Base-by-base conservation (phyloP, 2,113 vertebrate genomes). In the Alces alces region DNA sequence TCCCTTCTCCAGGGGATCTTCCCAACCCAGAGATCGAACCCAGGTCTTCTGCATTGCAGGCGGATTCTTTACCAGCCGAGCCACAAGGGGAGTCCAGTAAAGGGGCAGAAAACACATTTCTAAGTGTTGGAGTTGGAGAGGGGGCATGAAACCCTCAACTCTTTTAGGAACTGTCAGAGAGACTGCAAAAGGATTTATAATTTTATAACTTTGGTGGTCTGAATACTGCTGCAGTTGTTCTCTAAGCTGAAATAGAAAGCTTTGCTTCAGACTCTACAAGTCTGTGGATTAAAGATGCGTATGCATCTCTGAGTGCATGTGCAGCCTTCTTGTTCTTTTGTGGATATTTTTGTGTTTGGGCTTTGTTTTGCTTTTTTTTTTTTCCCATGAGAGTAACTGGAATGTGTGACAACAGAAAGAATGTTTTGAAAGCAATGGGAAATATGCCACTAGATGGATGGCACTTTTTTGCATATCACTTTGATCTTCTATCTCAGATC, bases 221-320 rank as follows among this genome's bases (percentile, higher is more conserved):
- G 66, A 64, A 55, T 15, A 66, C 25, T 25, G 27, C 43, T 54
- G 10, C 23, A 5, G 9, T 27, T 76, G 4, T 54, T 85, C 15
- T 60, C 2, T 39, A 86, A 73, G 2, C 3, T 82, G 19, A 82
- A 96, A 80, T 21, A 89, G 86, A 33, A 39, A 47, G 2, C 7
- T 58, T 0, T 27, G 17, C 13, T 84, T 57, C 54, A 55, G 57
- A 28, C 5, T 78, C 15, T 91, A 66, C 5, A 15, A 66, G 1
- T 3, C 12, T 82, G 9, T 88, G 70, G 16, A 36, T 61, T 66
- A 54, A 45, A 66, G 12, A 3, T 47, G 4, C 23, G 1, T 19
- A 23, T 7, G 9, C 3, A 28, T 33, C 11, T 1, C 1, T 47
- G 10, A 39, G 16, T 50, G 16, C 12, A 0, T 47, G 1, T 7